These are phyloP conservation scores for Notolabrus celidotus DNA, from an alignment of 2,797 vertebrate genomes.

Conservation along the genomic window DNA sequence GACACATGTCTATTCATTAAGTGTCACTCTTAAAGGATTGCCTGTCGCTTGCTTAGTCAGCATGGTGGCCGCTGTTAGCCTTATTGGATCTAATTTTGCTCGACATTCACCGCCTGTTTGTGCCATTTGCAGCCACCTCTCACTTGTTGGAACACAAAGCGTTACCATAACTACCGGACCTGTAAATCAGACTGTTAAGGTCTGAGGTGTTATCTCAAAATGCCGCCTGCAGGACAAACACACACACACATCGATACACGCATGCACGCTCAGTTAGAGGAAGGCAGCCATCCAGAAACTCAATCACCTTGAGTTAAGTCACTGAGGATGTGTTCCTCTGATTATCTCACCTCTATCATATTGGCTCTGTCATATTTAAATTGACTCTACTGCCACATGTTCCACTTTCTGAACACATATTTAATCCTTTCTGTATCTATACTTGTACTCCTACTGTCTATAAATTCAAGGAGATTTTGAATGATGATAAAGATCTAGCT, in stretches of 20 bases:
- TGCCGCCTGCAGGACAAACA: constrained; percentile 2
- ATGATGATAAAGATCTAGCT: constrained; percentile 22
- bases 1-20: constrained; percentile 33
- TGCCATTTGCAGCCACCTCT: constrained; percentile 12
- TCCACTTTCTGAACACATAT: constrained; percentile 4
- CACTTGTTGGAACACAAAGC: constrained; percentile 5
- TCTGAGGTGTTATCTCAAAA: constrained; percentile 38
- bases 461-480: constrained; percentile 32
- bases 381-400: neutral
- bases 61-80: constrained; percentile 19
- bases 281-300: constrained; percentile 35
- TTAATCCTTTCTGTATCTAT: constrained; percentile 9
- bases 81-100: constrained; percentile 38
- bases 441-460: neutral
- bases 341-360: constrained; percentile 38
- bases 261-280: constrained; percentile 13
- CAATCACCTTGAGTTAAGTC: constrained; percentile 35
- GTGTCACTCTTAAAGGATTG: constrained; percentile 35
- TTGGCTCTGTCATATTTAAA: constrained; percentile 29
- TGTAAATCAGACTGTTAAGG: constrained; percentile 55
- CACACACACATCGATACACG: neutral
- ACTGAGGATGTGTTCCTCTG: constrained; percentile 26
- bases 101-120: constrained; percentile 44
- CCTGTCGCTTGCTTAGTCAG: constrained; percentile 16
- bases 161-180: constrained; percentile 49